Percentiles rank a stretch among this genome's conserved stretches.
Evolutionary conservation across 2,888 invertebrate genomes (phyloP).

Genomic region (Mycalesis mineus): DNA sequence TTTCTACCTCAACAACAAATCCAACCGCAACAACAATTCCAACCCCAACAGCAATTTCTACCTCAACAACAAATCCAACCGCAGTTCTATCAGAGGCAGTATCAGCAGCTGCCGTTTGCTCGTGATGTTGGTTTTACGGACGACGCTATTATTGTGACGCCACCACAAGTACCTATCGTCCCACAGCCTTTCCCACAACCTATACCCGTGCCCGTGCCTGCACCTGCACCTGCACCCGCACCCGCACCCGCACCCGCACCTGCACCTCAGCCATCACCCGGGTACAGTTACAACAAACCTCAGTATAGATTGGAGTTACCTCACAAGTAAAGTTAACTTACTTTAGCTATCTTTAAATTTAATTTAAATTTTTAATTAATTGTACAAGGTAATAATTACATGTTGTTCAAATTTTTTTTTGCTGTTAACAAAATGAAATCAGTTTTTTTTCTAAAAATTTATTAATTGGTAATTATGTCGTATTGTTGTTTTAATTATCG

Average conservation of each 20-base stretch:
- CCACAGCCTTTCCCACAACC: constrained; percentile 35
- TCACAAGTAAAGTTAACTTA: constrained; percentile 46
- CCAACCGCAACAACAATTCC: not conserved
- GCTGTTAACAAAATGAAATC: not conserved
- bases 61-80: constrained; percentile 31
- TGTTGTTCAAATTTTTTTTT: not conserved
- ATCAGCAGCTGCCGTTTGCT: constrained; percentile 36
- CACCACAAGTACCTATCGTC: constrained; percentile 57
- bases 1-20: not conserved
- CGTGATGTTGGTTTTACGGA: constrained; percentile 68
- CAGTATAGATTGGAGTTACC: constrained; percentile 63
- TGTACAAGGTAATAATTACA: not conserved
- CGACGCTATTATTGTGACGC: constrained; percentile 68
- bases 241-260: constrained; percentile 36
- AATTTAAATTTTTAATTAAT: not conserved
- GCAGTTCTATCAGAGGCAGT: constrained; percentile 28
- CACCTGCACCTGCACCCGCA: constrained; percentile 37
- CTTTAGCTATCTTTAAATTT: not conserved
- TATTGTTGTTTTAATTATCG: not conserved
- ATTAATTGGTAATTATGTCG: not conserved
- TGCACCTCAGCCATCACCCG: constrained; percentile 40
- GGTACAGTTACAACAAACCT: constrained; percentile 67
- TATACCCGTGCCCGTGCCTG: constrained; percentile 22
- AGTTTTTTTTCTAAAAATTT: not conserved
- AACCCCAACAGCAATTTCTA: constrained; percentile 26